Base-by-base conservation (phyloP, 2,797 vertebrate genomes). In the Syngnathus rostellatus region DNA sequence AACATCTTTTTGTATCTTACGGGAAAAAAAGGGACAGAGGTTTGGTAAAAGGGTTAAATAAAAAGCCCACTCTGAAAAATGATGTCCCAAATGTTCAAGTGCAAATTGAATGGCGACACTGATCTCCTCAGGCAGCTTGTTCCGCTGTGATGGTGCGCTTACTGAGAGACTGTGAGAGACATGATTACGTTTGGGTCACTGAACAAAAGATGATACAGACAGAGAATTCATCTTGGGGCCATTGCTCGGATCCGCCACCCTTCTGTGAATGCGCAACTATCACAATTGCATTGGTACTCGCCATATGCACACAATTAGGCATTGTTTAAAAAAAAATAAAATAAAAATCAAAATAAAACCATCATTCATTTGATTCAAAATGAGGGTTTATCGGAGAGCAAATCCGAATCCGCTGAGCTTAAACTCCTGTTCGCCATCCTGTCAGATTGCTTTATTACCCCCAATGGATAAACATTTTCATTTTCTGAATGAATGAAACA, bases 151-250 rank as follows among this genome's bases (percentile, higher is more conserved):
- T 67, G 53, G 62, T 58, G 41, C 54, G 61, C 50, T 74, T 40
- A 63, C 75, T 65, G 64, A 72, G 70, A 77, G 77, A 69, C 68
- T 43, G 59, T 73, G 66, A 72, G 60, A 74, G 66, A 76, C 40
- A 69, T 62, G 59, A 72, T 83, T 81, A 81, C 55, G 62, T 75
- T 59, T 74, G 76, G 82, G 79, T 86, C 82, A 78, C 64, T 82
- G 72, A 73, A 72, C 77, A 67, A 67, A 77, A 66, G 65, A 81
- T 77, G 73, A 75, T 79, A 61, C 70, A 68, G 64, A 72, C 58
- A 68, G 48, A 74, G 50, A 73, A 79, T 78, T 66, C 61, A 77
- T 80, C 64, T 71, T 19, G 54, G 60, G 3, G 0, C 8, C 43
- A 37, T 40, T 65, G 19, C 14, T n/a, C n/a, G 64, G 53, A 71